Evolutionary conservation across 2,888 invertebrate species (phyloP).

Genomic region (Chironomus tentans): DNA sequence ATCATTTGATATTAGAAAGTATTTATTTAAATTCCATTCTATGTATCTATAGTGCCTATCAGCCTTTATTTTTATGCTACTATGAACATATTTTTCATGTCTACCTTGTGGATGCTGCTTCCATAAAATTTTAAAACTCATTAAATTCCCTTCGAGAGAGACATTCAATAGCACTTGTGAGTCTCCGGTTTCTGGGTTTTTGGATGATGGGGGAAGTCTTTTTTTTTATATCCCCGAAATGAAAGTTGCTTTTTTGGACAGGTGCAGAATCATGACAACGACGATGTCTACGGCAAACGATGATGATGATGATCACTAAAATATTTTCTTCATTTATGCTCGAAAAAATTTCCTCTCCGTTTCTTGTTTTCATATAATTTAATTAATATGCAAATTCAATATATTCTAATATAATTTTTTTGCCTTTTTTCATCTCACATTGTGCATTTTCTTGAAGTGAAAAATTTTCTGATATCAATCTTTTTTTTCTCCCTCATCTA

Average conservation of each 20-base stretch:
- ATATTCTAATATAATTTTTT: background rate
- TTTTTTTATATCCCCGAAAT: background rate
- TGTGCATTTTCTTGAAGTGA: too few relatives aligned
- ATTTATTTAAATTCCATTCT: slow-evolving; percentile 18
- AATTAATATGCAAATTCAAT: slow-evolving; percentile 27
- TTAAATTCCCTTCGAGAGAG: background rate
- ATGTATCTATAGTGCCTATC: background rate
- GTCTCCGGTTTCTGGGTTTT: background rate
- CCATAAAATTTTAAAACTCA: background rate
- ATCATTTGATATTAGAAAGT: slow-evolving; percentile 11
- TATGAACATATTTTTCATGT: too few relatives aligned
- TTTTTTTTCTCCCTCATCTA: too few relatives aligned
- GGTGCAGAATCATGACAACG: background rate
- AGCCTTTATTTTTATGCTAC: too few relatives aligned
- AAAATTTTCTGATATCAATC: too few relatives aligned
- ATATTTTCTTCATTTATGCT: background rate
- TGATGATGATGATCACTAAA: background rate
- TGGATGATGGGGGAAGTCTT: too few relatives aligned
- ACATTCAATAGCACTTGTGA: background rate
- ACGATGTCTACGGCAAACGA: background rate
- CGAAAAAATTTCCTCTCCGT: too few relatives aligned
- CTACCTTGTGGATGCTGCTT: too few relatives aligned
- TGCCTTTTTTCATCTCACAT: background rate
- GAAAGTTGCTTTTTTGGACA: background rate
- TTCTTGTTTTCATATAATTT: background rate